These are phyloP conservation scores for Scalopus aquaticus DNA, from an alignment of 2,113 vertebrate genomes.

Conservation along the genomic window DNA sequence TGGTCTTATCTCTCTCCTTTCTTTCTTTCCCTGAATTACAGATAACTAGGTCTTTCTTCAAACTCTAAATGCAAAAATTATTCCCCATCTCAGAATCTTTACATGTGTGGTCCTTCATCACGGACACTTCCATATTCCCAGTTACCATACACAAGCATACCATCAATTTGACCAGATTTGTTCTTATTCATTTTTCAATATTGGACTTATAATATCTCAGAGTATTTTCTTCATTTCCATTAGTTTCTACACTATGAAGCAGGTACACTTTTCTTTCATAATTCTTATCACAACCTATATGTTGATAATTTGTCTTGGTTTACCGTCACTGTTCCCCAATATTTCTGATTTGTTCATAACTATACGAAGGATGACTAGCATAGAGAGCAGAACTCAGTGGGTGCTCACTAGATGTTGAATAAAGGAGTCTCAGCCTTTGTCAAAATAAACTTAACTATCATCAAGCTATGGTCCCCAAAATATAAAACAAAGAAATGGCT, in stretches of 20 bases:
- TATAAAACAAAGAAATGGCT: not conserved
- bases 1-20: not conserved
- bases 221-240: not conserved
- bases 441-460: not conserved
- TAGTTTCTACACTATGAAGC: not conserved
- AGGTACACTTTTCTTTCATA: not conserved
- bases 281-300: not conserved
- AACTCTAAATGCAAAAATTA: not conserved
- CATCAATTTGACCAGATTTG: not conserved
- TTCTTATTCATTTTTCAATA: not conserved
- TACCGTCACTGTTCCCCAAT: not conserved
- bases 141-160: not conserved
- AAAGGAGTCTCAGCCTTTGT: not conserved
- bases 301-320: not conserved
- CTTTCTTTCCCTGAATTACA: not conserved
- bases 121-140: not conserved
- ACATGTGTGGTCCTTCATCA: not conserved
- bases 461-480: not conserved
- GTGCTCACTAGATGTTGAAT: not conserved
- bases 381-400: not conserved
- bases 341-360: too few species aligned
- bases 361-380: not conserved
- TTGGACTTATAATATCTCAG: not conserved
- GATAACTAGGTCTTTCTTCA: not conserved
- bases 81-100: not conserved